Evolutionary conservation across 1,140 invertebrate species (phyloP).

Genomic region (Dufourea novaeangliae): DNA sequence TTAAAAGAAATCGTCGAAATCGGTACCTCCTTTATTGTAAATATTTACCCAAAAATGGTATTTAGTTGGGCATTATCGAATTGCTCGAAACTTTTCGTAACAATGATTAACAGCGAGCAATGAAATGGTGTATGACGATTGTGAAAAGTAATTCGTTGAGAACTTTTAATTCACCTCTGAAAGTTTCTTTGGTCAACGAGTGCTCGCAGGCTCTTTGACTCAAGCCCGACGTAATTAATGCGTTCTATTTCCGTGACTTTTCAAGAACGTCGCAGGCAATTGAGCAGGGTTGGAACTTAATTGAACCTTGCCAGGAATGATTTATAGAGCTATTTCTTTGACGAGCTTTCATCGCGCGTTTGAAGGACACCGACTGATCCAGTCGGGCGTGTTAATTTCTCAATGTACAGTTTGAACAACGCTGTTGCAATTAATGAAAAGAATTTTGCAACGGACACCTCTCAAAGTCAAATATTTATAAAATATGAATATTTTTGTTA

Average conservation of each 20-base stretch:
- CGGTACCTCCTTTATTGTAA: no score
- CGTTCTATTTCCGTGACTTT: background rate
- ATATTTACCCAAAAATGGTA: no score
- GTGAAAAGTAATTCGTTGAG: background rate
- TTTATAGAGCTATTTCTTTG: background rate
- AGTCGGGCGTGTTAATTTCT: background rate
- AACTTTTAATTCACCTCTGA: background rate
- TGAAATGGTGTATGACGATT: background rate
- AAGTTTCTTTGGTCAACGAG: background rate
- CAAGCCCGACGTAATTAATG: constrained; percentile 4
- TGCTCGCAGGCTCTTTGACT: background rate
- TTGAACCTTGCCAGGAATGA: background rate
- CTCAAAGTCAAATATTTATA: no score
- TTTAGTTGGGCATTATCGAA: no score
- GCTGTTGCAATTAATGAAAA: background rate
- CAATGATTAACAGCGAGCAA: no score
- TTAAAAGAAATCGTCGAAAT: no score
- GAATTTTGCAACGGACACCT: background rate
- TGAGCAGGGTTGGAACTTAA: background rate
- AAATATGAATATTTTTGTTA: no score
- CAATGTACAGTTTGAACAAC: background rate
- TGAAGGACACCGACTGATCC: background rate
- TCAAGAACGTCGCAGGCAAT: background rate
- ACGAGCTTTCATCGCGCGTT: background rate
- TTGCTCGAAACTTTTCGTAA: no score